Conservation (phyloP, 2,888 invertebrate species). For the Cephus nigrinus region DNA sequence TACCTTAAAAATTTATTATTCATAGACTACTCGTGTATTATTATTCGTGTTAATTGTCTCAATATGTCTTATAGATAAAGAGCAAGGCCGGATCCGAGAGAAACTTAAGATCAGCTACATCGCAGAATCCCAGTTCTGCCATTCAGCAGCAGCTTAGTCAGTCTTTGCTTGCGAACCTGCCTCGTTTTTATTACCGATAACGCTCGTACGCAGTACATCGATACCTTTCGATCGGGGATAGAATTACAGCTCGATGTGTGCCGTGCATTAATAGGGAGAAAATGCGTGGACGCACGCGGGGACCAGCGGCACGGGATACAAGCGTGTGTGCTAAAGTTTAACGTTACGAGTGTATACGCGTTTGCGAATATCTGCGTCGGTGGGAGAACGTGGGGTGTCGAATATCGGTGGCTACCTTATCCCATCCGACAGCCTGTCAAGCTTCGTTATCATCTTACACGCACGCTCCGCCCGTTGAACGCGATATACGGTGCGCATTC, state of each 20-base stretch:
- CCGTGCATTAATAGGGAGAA: constrained; percentile 46
- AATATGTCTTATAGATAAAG: neutral
- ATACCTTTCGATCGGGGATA: constrained; percentile 49
- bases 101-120: neutral
- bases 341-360: neutral
- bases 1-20: neutral
- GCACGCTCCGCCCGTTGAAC: constrained; percentile 41
- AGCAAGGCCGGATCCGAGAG: neutral
- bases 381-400: constrained; percentile 54
- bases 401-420: constrained; percentile 62
- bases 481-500: constrained; percentile 29
- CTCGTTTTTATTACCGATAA: constrained; percentile 44
- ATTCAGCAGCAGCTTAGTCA: neutral
- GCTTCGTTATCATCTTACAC: constrained; percentile 64
- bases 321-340: neutral
- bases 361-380: constrained; percentile 29
- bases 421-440: constrained; percentile 63
- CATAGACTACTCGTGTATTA: neutral
- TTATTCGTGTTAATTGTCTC: neutral
- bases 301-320: neutral
- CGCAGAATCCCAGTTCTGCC: neutral
- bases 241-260: constrained; percentile 54
- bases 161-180: constrained; percentile 37
- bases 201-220: constrained; percentile 42
- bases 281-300: constrained; percentile 30